Base-by-base conservation (phyloP, 2,113 vertebrate genomes). In the Cryptotis parvus region DNA sequence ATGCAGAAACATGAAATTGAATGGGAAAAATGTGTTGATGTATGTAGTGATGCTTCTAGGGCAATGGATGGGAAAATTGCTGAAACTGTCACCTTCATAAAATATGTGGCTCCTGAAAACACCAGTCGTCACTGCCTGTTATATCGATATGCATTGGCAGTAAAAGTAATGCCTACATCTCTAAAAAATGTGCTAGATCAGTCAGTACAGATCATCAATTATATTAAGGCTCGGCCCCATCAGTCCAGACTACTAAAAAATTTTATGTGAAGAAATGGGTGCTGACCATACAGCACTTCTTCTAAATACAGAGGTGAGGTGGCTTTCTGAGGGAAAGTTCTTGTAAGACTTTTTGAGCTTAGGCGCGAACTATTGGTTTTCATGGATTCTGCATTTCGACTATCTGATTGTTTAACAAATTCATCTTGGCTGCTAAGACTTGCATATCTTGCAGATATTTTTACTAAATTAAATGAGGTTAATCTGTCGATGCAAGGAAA, bases 381-480 rank as follows among this genome's bases (percentile, higher is more conserved):
- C 81, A 87, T 95, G 82, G 96, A 97, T 93, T 95, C 93, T 84
- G 92, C 89, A 75, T 97, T 97, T 95, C 87, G 82, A 75, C 84
- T 96, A 1, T 95, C 93, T 92, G 95, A 96, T 37, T 96, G 90
- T 92, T 92, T 96, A 92, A 95, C 95, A 79, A 94, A 96, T 90
- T 88, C 89, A 35, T 93, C 94, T 63, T 96, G 95, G 95, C 90
- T 97, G 45, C 78, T 96, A 90, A 96, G 92, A 93, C 96, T 97
- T 89, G 95, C 95, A 33, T 97, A 97, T 91, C 94, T 97, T 91
- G 95, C 95, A 72, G 97, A 97, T 91, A 95, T 97, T 90, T 97
- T 97, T 90, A 96, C 95, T 87, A 95, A 92, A 88, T 96, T 97
- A 94, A 97, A 97, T 96, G 91, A 97, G 35, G 90, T 96, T 89